These are phyloP conservation scores for Bryconaethiops microstoma DNA, from an alignment of 2,797 vertebrate genomes.

Conservation along the genomic window DNA sequence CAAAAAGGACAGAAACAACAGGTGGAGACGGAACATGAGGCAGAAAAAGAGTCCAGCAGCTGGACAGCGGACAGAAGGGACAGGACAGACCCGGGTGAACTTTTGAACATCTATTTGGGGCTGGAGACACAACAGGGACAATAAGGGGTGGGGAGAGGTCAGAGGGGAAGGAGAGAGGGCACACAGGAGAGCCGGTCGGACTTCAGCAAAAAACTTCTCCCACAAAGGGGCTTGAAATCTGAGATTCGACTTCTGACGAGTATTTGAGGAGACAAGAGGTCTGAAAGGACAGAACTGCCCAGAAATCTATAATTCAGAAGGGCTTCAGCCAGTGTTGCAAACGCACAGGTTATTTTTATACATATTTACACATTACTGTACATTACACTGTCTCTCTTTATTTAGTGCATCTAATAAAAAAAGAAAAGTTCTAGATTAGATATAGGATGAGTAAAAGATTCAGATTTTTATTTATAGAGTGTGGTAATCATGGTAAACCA, in stretches of 20 bases:
- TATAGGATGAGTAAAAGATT: too few relatives aligned
- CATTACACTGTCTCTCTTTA: not conserved
- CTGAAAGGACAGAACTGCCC: not conserved
- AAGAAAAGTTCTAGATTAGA: too few relatives aligned
- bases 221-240: constrained; percentile 83
- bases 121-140: constrained; percentile 55
- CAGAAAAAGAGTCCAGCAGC: constrained; percentile 73
- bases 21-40: constrained; percentile 51
- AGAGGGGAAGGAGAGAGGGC: constrained; percentile 64
- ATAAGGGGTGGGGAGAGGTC: constrained; percentile 41
- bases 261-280: constrained; percentile 3
- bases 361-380: not conserved
- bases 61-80: constrained; percentile 75
- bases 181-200: constrained; percentile 69
- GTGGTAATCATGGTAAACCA: too few relatives aligned
- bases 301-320: not conserved
- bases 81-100: constrained; percentile 78
- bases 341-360: not conserved
- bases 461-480: not conserved
- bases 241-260: constrained; percentile 60
- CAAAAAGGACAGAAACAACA: constrained; percentile 59
- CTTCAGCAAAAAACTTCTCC: constrained; percentile 69
- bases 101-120: constrained; percentile 81
- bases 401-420: too few relatives aligned
- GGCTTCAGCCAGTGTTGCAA: not conserved